Evolutionary conservation across 2,797 vertebrate species (phyloP), one percentile per base, ranked within the genome.

Genomic region (Vespertilio murinus): DNA sequence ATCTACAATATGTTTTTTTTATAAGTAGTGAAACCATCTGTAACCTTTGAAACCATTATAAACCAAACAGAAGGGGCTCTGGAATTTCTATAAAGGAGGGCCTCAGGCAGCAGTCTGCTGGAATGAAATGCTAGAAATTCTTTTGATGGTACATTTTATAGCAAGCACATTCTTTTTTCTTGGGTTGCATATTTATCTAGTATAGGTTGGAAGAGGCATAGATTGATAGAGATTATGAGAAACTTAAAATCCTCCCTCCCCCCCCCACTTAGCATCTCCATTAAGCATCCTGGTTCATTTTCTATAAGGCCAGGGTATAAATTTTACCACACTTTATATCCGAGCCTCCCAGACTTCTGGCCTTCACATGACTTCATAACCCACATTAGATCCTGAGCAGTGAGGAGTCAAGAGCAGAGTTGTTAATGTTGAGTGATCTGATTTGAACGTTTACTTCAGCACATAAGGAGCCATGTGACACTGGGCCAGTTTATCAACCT

Each of bases 71-170:
- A 87, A n/a, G 69, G 54, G 73, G 52, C 45, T 73, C 88, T 95
- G 78, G 81, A 90, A 94, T 95, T 90, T 96, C 91, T 92, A 33
- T 86, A 90, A 92, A 95, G 28, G 33, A 95, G n/a, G 42, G 56
- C 85, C 87, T 90, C 16, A 5, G 96, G 84, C 93, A 95, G 56
- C 69, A 35, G 59, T 90, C 56, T 94, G 13, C 84, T 86, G 69
- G 40, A 70, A 91, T 33, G 49, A 74, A 92, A 88, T 42, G 23
- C 84, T 74, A 64, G 87, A 93, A 77, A 84, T 80, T 78, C 54
- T 93, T 95, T 90, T 88, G 88, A 92, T 85, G 78, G 78, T 49
- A 82, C 14, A 28, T 54, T 79, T 70, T 70, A 82, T 69, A 87
- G 77, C 42, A 82, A 84, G 20, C 47, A 85, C 73, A 79, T 79